Evolutionary conservation across 2,888 invertebrate genomes (phyloP), one percentile per base, ranked within the genome.

Genomic region (Phaonia tiefii): DNA sequence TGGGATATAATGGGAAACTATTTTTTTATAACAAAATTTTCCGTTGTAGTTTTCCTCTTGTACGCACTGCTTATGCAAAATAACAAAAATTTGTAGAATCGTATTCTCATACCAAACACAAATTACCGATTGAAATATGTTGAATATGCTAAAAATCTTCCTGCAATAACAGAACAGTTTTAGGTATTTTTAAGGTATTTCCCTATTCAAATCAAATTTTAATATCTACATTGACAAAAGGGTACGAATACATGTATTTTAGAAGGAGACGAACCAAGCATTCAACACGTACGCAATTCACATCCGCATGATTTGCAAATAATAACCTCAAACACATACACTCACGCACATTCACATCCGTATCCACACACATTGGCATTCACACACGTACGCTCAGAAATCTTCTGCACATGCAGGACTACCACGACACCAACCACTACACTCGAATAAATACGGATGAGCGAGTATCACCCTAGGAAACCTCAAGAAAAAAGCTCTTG

Each of bases 281-380:
- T 63, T 67, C 49, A 73, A 72, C 75, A 75, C 67, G 80, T 75
- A 76, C 73, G 69, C 63, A 80, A 69, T 80, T 26, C 67, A 75
- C 58, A 75, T 80, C 72, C 76, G 67, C 75, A 76, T 76, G 76
- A 80, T 76, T 80, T 76, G 73, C 69, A 76, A 80, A 80, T 73
- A 73, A 80, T 76, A 76, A 80, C 39, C 13, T 63, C 20, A 65
- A 44, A 66, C 56, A 71, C 51, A 58, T 20, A 71, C 15, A 15
- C 63, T 42, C 37, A 58, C 8, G 51, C 37, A 65, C 51, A 37
- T 8, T 42, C 17, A 25, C 5, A 44, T 31, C 31, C 8, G 8
- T 31, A 44, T 44, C 44, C 11, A 4, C 42, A 60, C 49, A 63
- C 54, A 70, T 42, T 17, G 46, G 25, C 42, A 72, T 49, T 20